Percentiles rank a stretch among this genome's conserved stretches.
Evolutionary conservation across 1,140 invertebrate species (phyloP).

Genomic region (Apis mellifera): DNA sequence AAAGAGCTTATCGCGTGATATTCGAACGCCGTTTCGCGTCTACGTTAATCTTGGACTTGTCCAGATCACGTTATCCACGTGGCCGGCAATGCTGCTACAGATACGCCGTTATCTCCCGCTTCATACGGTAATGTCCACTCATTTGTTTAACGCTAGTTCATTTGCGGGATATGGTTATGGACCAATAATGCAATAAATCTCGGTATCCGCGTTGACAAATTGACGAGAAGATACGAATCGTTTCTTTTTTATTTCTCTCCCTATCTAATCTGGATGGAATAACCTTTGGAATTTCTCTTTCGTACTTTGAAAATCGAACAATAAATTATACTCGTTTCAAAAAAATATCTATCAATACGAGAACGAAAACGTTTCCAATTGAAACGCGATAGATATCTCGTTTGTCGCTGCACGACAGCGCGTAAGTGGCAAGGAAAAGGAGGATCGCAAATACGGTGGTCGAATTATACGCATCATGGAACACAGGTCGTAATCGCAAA

Average conservation of each 20-base stretch:
- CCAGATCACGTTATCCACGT: constrained; percentile 29
- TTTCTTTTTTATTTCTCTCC: no score
- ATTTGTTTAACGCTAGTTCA: background rate
- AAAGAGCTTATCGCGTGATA: constrained; percentile 58
- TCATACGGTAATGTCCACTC: constrained; percentile 1
- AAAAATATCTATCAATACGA: no score
- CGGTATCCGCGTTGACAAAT: background rate
- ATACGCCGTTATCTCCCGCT: background rate
- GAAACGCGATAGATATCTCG: no score
- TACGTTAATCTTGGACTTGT: constrained; percentile 51
- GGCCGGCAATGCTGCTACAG: background rate
- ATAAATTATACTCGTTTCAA: no score
- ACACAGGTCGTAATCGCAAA: constrained; percentile 47
- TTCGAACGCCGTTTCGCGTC: constrained; percentile 7
- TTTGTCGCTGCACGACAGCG: no score
- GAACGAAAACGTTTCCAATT: no score
- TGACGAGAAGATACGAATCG: background rate
- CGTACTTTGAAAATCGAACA: no score
- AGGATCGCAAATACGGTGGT: constrained; percentile 26
- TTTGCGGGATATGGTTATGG: no score
- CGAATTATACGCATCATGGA: constrained; percentile 47
- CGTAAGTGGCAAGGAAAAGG: constrained; percentile 5
- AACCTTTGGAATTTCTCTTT: no score
- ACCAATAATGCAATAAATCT: no score
- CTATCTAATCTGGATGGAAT: no score